Evolutionary conservation across 1,140 invertebrate genomes (phyloP).

Genomic region (Drosophila jambulina): DNA sequence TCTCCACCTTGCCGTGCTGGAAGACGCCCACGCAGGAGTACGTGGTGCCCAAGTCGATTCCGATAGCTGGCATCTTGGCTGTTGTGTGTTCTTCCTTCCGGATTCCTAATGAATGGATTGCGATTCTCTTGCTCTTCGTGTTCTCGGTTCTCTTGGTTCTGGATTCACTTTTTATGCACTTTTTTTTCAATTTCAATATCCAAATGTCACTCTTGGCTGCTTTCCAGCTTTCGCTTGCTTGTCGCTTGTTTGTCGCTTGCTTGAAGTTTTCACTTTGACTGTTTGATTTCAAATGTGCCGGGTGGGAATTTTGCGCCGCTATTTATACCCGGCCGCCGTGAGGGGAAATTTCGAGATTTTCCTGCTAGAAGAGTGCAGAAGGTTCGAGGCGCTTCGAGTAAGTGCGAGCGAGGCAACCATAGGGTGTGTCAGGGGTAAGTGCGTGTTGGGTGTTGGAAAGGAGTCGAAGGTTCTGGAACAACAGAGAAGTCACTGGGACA

Average conservation of each 20-base stretch:
- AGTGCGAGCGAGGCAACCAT: constrained; percentile 14
- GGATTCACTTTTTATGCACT: neutral
- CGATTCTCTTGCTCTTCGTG: neutral
- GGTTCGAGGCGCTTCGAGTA: constrained; percentile 1
- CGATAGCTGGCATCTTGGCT: constrained; percentile 87
- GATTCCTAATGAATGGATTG: neutral
- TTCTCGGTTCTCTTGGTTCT: neutral
- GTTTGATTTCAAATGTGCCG: constrained; percentile 43
- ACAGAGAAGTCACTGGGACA: neutral
- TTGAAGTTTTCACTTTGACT: constrained; percentile 27
- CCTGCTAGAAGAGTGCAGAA: constrained; percentile 27
- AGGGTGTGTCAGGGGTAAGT: constrained; percentile 17
- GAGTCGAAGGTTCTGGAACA: constrained; percentile 85
- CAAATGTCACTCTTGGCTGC: neutral
- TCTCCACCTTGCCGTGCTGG: constrained; percentile 94
- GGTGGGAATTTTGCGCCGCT: constrained; percentile 26
- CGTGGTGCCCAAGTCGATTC: constrained; percentile 92
- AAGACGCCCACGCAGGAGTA: constrained; percentile 93
- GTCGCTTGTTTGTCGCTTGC: neutral
- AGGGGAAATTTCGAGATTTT: constrained; percentile 48
- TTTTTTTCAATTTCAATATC: constrained; percentile 6
- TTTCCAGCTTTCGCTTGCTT: constrained; percentile 30
- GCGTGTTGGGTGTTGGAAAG: constrained; percentile 79
- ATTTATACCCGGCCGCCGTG: constrained; percentile 49
- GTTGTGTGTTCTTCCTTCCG: constrained; percentile 43